Evolutionary conservation across 2,888 invertebrate genomes (phyloP).

Genomic region (Drosophila subquinaria): DNA sequence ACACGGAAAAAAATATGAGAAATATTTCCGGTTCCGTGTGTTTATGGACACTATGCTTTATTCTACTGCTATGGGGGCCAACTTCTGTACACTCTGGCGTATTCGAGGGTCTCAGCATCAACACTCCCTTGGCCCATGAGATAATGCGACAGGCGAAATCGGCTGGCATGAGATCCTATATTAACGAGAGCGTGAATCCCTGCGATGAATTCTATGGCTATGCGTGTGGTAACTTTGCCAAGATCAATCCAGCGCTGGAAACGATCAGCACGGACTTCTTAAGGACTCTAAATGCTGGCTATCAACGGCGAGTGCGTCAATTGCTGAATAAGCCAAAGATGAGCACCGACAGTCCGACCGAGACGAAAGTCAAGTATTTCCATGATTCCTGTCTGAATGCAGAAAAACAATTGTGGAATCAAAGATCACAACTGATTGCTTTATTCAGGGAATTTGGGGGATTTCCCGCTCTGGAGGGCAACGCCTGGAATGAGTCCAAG

Average conservation of each 20-base stretch:
- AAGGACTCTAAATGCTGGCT: constrained; percentile 58
- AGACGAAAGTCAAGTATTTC: constrained; percentile 81
- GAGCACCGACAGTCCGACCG: constrained; percentile 72
- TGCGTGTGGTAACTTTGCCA: constrained; percentile 81
- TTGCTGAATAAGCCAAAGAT: constrained; percentile 64
- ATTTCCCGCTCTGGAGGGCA: constrained; percentile 79
- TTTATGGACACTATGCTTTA: constrained; percentile 11
- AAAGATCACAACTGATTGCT: constrained; percentile 59
- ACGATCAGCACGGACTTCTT: constrained; percentile 25
- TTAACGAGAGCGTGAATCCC: constrained; percentile 65
- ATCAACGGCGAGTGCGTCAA: constrained; percentile 68
- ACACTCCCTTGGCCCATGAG: constrained; percentile 65
- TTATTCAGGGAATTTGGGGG: constrained; percentile 81
- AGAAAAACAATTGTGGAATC: constrained; percentile 21
- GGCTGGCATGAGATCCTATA: constrained; percentile 75
- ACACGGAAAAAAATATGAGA: constrained; percentile 29
- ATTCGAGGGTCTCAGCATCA: constrained; percentile 59
- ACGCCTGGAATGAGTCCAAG: constrained; percentile 69
- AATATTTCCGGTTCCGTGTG: constrained; percentile 35
- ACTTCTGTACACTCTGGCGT: constrained; percentile 22
- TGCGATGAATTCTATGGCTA: constrained; percentile 81
- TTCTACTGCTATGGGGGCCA: constrained; percentile 14
- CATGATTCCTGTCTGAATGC: constrained; percentile 81
- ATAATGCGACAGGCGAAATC: constrained; percentile 80
- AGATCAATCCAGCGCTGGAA: constrained; percentile 65